Evolutionary conservation across 2,797 vertebrate genomes (phyloP), one percentile per base, ranked within the genome.

Genomic region (Catharus ustulatus): DNA sequence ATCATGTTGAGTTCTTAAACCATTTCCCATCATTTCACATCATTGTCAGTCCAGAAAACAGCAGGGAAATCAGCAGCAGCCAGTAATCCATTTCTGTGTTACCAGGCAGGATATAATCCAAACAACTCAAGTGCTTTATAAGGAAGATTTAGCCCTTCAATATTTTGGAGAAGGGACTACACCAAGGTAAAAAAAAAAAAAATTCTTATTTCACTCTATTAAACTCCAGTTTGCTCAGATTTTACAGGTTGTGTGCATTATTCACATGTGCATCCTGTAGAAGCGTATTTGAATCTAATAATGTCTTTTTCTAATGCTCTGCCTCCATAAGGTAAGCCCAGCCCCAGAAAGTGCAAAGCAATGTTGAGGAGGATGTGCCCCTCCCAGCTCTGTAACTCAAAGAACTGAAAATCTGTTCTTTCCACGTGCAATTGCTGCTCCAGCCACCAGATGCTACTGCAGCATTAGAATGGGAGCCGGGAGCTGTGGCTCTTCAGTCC

Each of bases 361-460:
- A 3, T 32, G 12, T 3, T 27, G 58, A 17, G 13, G 12, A 77
- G 13, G 24, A 78, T 6, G 14, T 55, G 38, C 18, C 45, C 24
- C 66, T 93, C 36, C 46, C 69, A 69, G 85, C 26, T 66, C 20
- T 8, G 5, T 2, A 27, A 80, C 42, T 74, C 38, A 71, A 63
- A 61, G 78, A 66, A 55, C 26, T 0, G 2, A 84, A 87, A 86
- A 84, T 21, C 2, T 2, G 0, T 36, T 92, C 24, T 79, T 43
- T 16, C 18, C 46, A 42, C 0, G 2, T 95, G 96, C 83, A 96
- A 74, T 96, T 94, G 71, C 90, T 1, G 19, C 42, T 93, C 16
- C 49, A 48, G 72, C 95, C 96, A 89, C 77, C 93, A 96, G 96
- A 93, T 96, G 95, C 73, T 97, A 95, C 95, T 95, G 94, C 2